phyloP scores from a whole-genome alignment of 2,797 vertebrate species.

The Stomatorhinus walkeri region DNA sequence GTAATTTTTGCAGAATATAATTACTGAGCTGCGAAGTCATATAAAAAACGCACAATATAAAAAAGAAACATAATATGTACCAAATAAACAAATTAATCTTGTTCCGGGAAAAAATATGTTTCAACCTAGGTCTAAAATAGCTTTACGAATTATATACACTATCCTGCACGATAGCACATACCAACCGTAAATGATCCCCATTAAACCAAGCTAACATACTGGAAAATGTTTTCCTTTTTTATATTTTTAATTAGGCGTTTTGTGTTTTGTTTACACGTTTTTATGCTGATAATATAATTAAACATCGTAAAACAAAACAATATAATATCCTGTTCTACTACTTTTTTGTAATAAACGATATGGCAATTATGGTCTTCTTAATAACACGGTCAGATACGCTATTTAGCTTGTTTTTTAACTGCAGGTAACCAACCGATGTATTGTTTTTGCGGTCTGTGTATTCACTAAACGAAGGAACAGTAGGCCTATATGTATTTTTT shows the following conservation, averaged over 20 bases:
- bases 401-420: background rate
- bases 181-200: background rate
- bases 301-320: background rate
- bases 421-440: background rate
- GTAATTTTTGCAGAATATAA: background rate
- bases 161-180: background rate
- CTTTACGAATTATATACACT: background rate
- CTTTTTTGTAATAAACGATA: background rate
- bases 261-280: background rate
- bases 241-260: background rate
- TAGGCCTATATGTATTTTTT: background rate
- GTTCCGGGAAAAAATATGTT: background rate
- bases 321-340: background rate
- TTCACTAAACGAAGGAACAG: background rate
- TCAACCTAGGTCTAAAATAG: background rate
- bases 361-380: background rate
- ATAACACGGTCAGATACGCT: background rate
- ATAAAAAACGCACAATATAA: background rate
- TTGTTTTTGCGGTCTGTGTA: background rate
- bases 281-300: background rate
- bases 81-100: slow-evolving; percentile 7
- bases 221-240: background rate
- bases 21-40: background rate
- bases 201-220: background rate
- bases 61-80: background rate